Base-by-base conservation (phyloP, 2,113 vertebrate genomes). In the Pampusana beccarii region DNA sequence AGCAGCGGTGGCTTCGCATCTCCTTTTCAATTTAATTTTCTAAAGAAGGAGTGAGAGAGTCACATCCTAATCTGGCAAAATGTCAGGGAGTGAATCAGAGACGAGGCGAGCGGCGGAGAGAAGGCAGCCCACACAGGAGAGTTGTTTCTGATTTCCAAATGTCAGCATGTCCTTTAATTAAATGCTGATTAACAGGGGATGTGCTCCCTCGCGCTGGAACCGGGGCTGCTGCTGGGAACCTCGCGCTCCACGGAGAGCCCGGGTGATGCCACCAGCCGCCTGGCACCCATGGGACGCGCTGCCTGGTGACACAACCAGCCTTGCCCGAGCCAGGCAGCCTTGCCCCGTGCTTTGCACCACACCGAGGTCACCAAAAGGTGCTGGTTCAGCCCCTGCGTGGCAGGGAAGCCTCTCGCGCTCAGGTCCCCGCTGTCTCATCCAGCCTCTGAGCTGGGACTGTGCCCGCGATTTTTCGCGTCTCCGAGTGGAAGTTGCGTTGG, bases 131-230 rank as follows among this genome's bases (percentile, higher is more conserved):
- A 97, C 97, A 96, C 93, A 81, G 95, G 95, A 97, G 95, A 94
- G 64, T 92, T 70, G 96, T 57, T 96, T 96, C 97, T 97, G 88
- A 93, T 97, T 97, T 96, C 96, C 95, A 97, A 97, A 97, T 97
- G 97, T 97, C 97, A 97, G 94, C 95, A 95, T 95, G 97, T 97
- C 97, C 95, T 97, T 97, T 97, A 97, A 97, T 97, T 97, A 97
- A 97, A 97, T 67, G 92, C 94, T 97, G 96, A 97, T 97, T 97
- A 97, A 94, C 95, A 82, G 31, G 96, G 94, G 95, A 96, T 66
- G 34, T 71, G 89, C 95, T 95, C 95, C 95, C 94, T 71, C 19
- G 79, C 0, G 26, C 84, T 28, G 61, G 86, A 38, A 56, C 66
- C 4, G 3, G 58, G 71, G 86, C 92, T 29, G 94, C 64, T 79